These are phyloP conservation scores for Eupsittula cactorum DNA, from an alignment of 2,113 vertebrate genomes.

Conservation along the genomic window DNA sequence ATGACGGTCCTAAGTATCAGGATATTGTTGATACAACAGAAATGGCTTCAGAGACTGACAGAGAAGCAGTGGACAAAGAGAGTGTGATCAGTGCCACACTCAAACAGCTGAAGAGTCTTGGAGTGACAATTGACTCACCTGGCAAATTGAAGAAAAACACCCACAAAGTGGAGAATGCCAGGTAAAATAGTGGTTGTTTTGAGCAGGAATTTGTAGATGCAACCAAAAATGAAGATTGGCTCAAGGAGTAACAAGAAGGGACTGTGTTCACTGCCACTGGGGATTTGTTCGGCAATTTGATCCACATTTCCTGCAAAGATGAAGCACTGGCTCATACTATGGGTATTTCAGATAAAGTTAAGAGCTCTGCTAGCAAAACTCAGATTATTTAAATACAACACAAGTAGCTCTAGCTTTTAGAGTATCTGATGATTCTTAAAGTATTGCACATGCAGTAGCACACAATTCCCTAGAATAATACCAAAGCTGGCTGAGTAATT, in stretches of 20 bases:
- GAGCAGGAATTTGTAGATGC: neutral
- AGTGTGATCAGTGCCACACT: constrained; percentile 85
- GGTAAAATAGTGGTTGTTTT: constrained; percentile 74
- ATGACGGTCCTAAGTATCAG: neutral
- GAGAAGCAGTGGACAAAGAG: constrained; percentile 65
- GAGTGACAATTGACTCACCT: constrained; percentile 81
- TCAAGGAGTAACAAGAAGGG: neutral
- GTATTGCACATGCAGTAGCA: neutral
- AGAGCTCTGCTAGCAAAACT: constrained; percentile 3
- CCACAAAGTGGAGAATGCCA: constrained; percentile 84
- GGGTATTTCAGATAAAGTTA: neutral
- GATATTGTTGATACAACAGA: constrained; percentile 25
- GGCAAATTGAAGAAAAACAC: constrained; percentile 57
- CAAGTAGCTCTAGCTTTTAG: neutral
- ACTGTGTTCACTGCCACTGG: neutral
- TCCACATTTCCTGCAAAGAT: neutral
- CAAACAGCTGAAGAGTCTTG: constrained; percentile 86
- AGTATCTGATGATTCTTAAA: neutral
- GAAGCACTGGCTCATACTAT: neutral
- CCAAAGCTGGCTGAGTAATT: neutral
- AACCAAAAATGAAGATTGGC: neutral
- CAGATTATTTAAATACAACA: neutral
- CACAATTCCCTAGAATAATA: neutral
- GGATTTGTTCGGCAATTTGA: neutral
- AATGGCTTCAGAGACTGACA: neutral